phyloP scores from a whole-genome alignment of 2,888 invertebrate species.

The Subacronicta megacephala region DNA sequence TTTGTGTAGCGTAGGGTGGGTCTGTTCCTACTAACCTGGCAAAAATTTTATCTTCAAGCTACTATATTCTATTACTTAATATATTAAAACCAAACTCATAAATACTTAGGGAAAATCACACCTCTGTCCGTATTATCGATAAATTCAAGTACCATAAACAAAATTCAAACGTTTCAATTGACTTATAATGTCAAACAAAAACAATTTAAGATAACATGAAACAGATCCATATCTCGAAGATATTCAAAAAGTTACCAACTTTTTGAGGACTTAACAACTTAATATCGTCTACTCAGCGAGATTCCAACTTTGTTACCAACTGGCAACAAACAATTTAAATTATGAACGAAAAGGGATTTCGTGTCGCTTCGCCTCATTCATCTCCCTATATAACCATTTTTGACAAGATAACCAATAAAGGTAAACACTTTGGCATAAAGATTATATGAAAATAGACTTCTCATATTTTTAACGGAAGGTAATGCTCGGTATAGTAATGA shows the following conservation, averaged over 20 bases:
- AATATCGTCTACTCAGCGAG: conserved; percentile 43
- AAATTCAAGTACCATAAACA: neutral
- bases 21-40: too few relatives aligned
- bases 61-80: neutral
- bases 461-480: conserved; percentile 17
- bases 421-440: conserved; percentile 34
- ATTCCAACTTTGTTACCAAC: conserved; percentile 48
- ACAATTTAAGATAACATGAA: conserved; percentile 47
- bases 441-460: conserved; percentile 33
- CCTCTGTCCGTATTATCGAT: neutral
- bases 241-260: conserved; percentile 48
- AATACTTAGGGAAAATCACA: neutral
- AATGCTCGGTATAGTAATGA: neutral
- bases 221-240: conserved; percentile 37
- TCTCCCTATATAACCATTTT: conserved; percentile 36
- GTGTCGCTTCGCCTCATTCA: conserved; percentile 33
- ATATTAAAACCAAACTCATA: neutral
- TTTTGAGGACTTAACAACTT: conserved; percentile 47
- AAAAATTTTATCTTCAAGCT: neutral
- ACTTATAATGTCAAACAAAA: conserved; percentile 20
- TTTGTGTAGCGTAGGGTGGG: too few relatives aligned
- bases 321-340: conserved; percentile 47
- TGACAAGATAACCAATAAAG: conserved; percentile 49
- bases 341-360: conserved; percentile 40
- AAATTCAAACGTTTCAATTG: neutral